Evolutionary conservation across 1,140 invertebrate species (phyloP).

Genomic region (Muscidifurax raptorellus): DNA sequence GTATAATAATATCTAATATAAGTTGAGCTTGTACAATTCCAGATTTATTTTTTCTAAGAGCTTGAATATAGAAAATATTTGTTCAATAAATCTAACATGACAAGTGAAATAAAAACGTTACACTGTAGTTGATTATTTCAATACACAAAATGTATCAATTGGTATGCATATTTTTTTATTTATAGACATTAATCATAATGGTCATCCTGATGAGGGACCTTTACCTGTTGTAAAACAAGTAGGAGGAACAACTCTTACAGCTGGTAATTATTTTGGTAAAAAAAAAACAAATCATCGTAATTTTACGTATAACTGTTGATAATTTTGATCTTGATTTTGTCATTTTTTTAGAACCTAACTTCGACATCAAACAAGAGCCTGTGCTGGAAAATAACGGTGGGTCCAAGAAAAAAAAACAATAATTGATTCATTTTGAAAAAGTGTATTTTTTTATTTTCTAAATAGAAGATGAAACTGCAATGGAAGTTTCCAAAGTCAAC

Average conservation of each 20-base stretch:
- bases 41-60: not conserved
- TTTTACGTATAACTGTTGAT: not conserved
- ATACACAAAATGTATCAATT: not conserved
- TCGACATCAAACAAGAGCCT: not conserved
- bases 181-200: not conserved
- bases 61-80: not conserved
- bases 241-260: not conserved
- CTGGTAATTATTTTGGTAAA: not conserved
- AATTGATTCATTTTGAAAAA: not conserved
- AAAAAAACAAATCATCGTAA: not conserved
- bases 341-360: not conserved
- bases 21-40: too few species aligned
- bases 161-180: not conserved
- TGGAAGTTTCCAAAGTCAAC: too few species aligned
- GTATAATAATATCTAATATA: not conserved
- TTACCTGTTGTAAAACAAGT: not conserved
- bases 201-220: not conserved
- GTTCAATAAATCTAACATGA: not conserved
- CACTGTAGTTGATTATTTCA: not conserved
- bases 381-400: not conserved
- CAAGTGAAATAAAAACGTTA: too few species aligned
- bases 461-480: too few species aligned
- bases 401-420: not conserved
- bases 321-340: not conserved
- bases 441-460: too few species aligned